These are phyloP conservation scores for Leptinotarsa rubiginosa DNA, from an alignment of 2,888 invertebrate genomes.

Conservation along the genomic window DNA sequence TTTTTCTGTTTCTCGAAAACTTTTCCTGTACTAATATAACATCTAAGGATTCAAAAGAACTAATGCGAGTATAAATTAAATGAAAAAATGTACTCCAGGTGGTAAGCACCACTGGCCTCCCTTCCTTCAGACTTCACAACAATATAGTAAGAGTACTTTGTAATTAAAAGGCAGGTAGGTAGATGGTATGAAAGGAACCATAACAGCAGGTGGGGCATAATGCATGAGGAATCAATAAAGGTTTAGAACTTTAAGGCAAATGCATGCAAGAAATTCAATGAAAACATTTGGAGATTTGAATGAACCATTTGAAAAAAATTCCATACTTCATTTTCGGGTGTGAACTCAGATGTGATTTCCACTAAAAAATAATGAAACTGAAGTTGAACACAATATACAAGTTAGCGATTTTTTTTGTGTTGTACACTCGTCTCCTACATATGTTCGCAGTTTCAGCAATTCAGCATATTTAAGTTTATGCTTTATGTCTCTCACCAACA, in stretches of 20 bases:
- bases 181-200: constrained; percentile 16
- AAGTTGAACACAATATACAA: no score
- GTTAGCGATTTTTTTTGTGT: no score
- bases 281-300: neutral
- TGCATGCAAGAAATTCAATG: neutral
- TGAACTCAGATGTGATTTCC: no score
- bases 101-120: constrained; percentile 1
- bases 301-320: no score
- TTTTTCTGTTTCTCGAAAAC: no score
- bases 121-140: neutral
- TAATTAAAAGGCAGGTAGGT: constrained; percentile 17
- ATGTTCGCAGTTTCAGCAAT: no score
- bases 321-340: no score
- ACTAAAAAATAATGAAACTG: no score
- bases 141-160: constrained; percentile 14
- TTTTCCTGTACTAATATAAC: no score
- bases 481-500: no score
- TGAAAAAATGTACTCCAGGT: constrained; percentile 15
- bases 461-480: no score
- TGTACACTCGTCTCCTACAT: no score
- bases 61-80: neutral
- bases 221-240: constrained; percentile 20
- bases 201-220: constrained; percentile 23
- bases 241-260: neutral
- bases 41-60: neutral